phyloP scores from a whole-genome alignment of 2,113 vertebrate species.

The Mugil cephalus region DNA sequence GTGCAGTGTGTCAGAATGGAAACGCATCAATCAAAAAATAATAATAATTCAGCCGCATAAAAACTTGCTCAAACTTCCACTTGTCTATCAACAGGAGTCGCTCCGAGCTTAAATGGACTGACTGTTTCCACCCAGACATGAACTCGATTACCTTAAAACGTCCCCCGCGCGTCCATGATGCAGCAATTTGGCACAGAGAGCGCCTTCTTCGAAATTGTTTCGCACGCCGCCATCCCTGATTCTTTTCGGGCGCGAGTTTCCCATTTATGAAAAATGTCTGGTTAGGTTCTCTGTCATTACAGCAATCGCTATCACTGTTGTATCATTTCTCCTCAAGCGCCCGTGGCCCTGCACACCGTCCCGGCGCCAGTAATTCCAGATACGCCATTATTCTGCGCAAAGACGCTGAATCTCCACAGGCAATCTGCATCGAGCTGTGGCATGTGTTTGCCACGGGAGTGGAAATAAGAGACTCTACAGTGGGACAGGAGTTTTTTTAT shows the following conservation, averaged over 20 bases:
- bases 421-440: constrained; percentile 82
- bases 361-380: constrained; percentile 55
- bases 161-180: constrained; percentile 39
- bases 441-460: constrained; percentile 71
- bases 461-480: constrained; percentile 80
- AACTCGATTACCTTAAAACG: constrained; percentile 73
- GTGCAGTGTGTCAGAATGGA: constrained; percentile 40
- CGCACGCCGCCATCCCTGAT: constrained; percentile 47
- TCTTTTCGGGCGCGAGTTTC: constrained; percentile 72
- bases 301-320: constrained; percentile 76
- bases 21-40: constrained; percentile 52
- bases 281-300: constrained; percentile 82
- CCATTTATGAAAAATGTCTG: constrained; percentile 81
- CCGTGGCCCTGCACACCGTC: constrained; percentile 54
- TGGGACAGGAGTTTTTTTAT: constrained; percentile 41
- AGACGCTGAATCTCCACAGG: constrained; percentile 79
- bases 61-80: constrained; percentile 39
- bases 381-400: constrained; percentile 80
- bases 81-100: constrained; percentile 13
- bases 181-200: constrained; percentile 69
- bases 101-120: constrained; percentile 38
- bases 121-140: constrained; percentile 44
- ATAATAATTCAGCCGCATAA: constrained; percentile 12
- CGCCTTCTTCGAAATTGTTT: constrained; percentile 71
- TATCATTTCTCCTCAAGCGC: constrained; percentile 77